Evolutionary conservation across 2,888 invertebrate species (phyloP).

Genomic region (Cantharis nigra): DNA sequence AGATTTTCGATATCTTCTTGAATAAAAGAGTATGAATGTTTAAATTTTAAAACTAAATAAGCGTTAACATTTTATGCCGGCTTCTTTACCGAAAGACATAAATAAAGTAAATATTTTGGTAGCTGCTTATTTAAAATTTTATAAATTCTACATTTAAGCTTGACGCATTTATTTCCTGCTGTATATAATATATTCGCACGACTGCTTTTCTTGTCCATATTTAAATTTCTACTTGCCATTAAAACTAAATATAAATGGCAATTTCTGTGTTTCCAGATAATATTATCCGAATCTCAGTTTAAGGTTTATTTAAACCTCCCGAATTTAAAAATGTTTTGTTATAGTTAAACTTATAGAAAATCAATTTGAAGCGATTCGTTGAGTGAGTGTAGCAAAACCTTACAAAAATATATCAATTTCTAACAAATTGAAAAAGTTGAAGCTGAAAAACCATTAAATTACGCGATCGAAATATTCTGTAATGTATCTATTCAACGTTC

Average conservation of each 20-base stretch:
- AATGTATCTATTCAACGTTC: neutral
- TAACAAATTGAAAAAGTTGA: constrained; percentile 1
- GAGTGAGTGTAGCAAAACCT: neutral
- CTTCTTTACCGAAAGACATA: neutral
- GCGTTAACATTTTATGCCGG: neutral
- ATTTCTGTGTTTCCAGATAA: neutral
- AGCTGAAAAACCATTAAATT: neutral
- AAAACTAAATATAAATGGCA: neutral
- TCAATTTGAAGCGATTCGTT: neutral
- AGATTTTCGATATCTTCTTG: neutral
- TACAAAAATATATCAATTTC: neutral
- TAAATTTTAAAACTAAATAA: neutral
- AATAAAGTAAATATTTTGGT: neutral
- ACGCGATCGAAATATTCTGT: neutral
- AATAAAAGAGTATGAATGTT: neutral
- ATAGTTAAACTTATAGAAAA: neutral
- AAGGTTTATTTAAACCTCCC: neutral
- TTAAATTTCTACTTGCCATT: neutral
- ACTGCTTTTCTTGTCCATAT: constrained; percentile 6
- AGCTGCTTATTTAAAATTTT: neutral
- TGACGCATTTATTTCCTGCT: constrained; percentile 5
- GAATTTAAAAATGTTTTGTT: neutral
- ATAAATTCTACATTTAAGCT: constrained; percentile 11
- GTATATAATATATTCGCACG: constrained; percentile 7
- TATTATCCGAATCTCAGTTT: neutral